Base-by-base conservation (phyloP, 2,888 invertebrate species). In the Bursaphelenchus okinawaensis region DNA sequence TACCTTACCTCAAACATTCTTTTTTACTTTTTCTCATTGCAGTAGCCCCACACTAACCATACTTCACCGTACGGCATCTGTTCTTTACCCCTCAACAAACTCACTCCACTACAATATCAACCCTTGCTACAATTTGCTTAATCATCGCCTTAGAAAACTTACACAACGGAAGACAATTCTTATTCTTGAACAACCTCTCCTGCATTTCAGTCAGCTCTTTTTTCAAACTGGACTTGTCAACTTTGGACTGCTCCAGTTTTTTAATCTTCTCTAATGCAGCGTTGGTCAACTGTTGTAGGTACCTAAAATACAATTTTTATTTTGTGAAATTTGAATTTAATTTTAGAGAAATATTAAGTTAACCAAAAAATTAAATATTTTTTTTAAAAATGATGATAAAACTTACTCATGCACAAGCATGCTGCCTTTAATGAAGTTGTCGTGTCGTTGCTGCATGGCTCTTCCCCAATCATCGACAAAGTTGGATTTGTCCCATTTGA, bases 401-500 rank as follows among this genome's bases (percentile, higher is more conserved):
- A 59, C 60, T 6, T 29, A 59, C 60, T 22, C 60, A 50, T 59
- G 60, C 8, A 59, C 60, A 4, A 59, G 29, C 60, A 59, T 59
- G 24, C 50, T 40, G 16, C 60, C 60, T 27, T 54, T 54, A n/a
- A 59, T n/a, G 50, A 59, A 24, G 20, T 59, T 59, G 20, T 59
- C 60, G 50, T 59, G 60, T 16, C 50, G 31, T 29, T 51, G 24
- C 26, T 59, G 23, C 60, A 59, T 59, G 16, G 19, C n/a, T 50
- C 50, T 19, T 8, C 52, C 60, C 29, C 50, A 59, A 23, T 40
- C 40, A 24, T 61, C 61, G 60, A 61, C 24, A 7, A 61, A 3
- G 16, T 19, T 20, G 8, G 24, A 57, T 28, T 61, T 61, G 26
- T 61, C 58, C 61, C 61, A 61, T 59, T 56, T 59, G 61, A 61